Evolutionary conservation across 2,113 vertebrate genomes (phyloP), one percentile per base, ranked within the genome.

Genomic region (Athene cunicularia): DNA sequence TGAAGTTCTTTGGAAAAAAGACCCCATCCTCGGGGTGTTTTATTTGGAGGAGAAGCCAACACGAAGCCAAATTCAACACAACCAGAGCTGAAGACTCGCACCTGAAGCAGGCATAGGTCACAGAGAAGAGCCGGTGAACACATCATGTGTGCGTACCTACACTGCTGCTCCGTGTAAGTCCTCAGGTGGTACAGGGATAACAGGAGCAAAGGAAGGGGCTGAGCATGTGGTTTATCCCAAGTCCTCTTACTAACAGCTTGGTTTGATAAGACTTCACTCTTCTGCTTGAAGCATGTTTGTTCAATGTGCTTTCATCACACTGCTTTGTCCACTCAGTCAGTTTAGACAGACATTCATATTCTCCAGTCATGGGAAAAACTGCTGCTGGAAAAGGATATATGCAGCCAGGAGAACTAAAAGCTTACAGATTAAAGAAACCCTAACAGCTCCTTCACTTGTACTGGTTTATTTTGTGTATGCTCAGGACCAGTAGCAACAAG

Each of bases 331-430:
- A 21, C 64, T 74, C 56, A 35, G 35, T 8, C 64, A 79, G 21
- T 68, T 88, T 12, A 83, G 72, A 58, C 59, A 92, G 55, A 89
- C 55, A 71, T 47, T 50, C 60, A 43, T 7, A 32, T 53, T 49
- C 80, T 86, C 73, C 86, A 88, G 64, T 5, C 67, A 70, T 19
- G 96, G 56, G 80, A 85, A 37, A 93, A 95, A 79, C 14, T 74
- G 73, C 55, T 77, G 63, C 73, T 84, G 47, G 68, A 93, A 75
- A n/a, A 62, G 10, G 8, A 4, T 28, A 17, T 1, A 18, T 19
- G 35, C 33, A 93, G 76, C 43, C 76, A 49, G n/a, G 59, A 89
- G 39, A 77, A 58, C 70, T 72, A 55, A 62, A 85, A 45, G 23
- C 58, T 66, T 37, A 8, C 1, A 91, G 33, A 71, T 72, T 56